Base-by-base conservation (phyloP, 2,888 invertebrate genomes). In the Acanthosepion lycidas region DNA sequence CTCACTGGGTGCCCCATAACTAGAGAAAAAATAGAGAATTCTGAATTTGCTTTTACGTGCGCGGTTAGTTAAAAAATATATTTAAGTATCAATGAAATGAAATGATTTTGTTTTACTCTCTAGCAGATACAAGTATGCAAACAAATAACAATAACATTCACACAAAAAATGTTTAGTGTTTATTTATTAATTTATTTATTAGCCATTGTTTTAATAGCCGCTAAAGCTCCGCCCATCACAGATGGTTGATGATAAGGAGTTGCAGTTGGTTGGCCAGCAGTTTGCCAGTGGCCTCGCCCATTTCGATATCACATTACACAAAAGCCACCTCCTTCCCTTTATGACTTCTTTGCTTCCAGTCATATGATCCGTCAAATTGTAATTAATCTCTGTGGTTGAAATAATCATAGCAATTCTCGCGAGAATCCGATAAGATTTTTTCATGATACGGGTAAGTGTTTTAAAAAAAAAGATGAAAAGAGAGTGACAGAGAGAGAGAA, bases 361-460 rank as follows among this genome's bases (percentile, higher is more conserved):
- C 33, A n/a, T 18, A 15, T 78, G 9, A 78, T 78, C 78, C n/a
- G 78, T 78, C 78, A 78, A 78, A 78, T n/a, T 78, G 78, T 78
- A 78, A n/a, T 78, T 78, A 78, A 78, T 78, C 78, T 78, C n/a
- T 78, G 78, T 33, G 78, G 78, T 78, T 15, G 78, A n/a, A 33
- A 78, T 78, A 78, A 78, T 78, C n/a, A 78, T 12, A n/a, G 78
- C 18, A 78, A 78, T 78, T 78, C 78, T 78, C n/a, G 78, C 78
- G n/a, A 33, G 78, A 23, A 78, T n/a, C n/a, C 78, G 78, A 15
- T 78, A 78, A 78, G 78, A 78, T 18, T 78, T 78, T 78, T 6
- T n/a, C 33, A 78, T 78, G 78, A 78, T 78, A 78, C 78, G 78
- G 78, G 78, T 28, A 78, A 78, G 78, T 78, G 78, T n/a, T 78